Conservation (phyloP, 92 coral and sea anemone genomes). For the Phymanthus crucifer region DNA sequence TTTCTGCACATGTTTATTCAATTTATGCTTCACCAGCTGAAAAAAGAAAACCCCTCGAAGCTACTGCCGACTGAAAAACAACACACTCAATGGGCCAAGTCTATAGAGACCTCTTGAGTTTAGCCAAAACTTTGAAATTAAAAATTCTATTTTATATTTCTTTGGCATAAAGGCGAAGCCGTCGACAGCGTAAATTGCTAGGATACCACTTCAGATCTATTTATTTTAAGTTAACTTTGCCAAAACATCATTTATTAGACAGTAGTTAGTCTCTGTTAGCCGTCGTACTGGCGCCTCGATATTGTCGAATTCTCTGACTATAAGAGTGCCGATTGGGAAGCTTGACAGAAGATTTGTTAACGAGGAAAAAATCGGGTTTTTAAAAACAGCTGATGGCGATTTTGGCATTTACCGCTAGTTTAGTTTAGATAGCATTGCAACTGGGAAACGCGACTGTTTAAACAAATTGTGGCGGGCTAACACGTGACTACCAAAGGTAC, state of each 20-base stretch:
- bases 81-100: background rate
- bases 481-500: too few species aligned
- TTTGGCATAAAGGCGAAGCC: background rate
- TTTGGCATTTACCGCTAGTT: background rate
- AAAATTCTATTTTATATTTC: background rate
- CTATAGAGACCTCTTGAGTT: background rate
- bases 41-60: background rate
- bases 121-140: background rate
- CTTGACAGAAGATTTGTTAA: background rate
- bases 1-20: background rate
- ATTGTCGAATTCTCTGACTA: background rate
- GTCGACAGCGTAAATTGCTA: conserved; percentile 1
- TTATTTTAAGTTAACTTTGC: background rate
- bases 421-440: too few species aligned
- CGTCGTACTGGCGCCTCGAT: background rate
- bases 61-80: background rate
- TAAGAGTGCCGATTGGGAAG: background rate
- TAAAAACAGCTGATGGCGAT: background rate
- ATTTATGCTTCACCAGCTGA: background rate
- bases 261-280: background rate
- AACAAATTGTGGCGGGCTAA: background rate
- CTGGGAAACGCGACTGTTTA: background rate
- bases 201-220: background rate
- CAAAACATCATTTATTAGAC: background rate
- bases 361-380: background rate